Percentiles rank a stretch among this genome's conserved stretches.
phyloP scores from a whole-genome alignment of 1,140 invertebrate species.

The Drosophila navojoa region DNA sequence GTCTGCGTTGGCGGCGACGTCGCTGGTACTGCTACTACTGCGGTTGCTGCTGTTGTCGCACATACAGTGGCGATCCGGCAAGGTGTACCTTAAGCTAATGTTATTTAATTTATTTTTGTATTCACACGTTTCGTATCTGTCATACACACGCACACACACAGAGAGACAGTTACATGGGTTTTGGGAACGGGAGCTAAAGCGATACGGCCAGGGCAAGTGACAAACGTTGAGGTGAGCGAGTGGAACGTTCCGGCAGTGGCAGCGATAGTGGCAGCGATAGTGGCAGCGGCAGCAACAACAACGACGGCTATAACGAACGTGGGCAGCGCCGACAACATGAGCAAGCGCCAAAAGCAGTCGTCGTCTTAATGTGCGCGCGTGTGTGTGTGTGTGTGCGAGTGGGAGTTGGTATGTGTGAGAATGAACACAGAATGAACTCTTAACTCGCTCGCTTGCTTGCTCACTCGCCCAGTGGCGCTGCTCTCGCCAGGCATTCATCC shows the following conservation, averaged over 20 bases:
- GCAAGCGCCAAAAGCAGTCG: constrained; percentile 53
- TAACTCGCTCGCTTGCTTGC: not conserved
- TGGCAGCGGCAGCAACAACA: constrained; percentile 6
- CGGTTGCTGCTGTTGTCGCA: constrained; percentile 26
- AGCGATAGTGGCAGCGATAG: constrained; percentile 3
- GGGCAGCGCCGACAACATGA: constrained; percentile 31
- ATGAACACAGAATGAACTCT: constrained; percentile 52
- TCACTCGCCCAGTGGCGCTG: constrained; percentile 17
- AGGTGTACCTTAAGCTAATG: constrained; percentile 77
- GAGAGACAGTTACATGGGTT: not conserved
- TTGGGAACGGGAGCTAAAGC: constrained; percentile 2
- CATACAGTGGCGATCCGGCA: constrained; percentile 73
- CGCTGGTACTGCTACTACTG: not conserved
- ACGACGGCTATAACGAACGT: constrained; percentile 33
- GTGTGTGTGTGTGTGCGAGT: constrained; percentile 28
- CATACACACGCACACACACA: not conserved
- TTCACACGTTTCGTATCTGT: constrained; percentile 58
- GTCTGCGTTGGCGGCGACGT: constrained; percentile 61
- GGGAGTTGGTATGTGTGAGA: constrained; percentile 36
- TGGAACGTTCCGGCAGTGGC: constrained; percentile 26
- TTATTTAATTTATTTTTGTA: constrained; percentile 81
- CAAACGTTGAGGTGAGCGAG: constrained; percentile 45
- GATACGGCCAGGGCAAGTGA: constrained; percentile 30
- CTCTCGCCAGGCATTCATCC: constrained; percentile 25
- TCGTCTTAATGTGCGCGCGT: constrained; percentile 8